These are phyloP conservation scores for Nemopilema nomurai DNA, from an alignment of 30 jellyfish, hydroid and myxozoan species.

Conservation along the genomic window DNA sequence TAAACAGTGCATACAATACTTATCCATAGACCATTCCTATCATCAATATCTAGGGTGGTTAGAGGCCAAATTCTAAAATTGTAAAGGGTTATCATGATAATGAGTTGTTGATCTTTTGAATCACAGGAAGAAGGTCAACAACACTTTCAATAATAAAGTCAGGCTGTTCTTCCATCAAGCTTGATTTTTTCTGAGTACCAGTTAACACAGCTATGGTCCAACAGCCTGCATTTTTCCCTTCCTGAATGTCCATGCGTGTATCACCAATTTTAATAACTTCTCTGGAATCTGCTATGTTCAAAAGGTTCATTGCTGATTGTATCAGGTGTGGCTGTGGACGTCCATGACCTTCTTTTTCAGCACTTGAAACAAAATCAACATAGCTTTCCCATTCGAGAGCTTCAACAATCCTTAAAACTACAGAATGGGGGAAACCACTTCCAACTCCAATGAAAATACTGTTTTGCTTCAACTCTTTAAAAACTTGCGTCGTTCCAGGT, in stretches of 20 bases:
- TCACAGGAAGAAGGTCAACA: conserved; percentile 14
- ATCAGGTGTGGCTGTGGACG: conserved; percentile 64
- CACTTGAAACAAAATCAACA: conserved; percentile 64
- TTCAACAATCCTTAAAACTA: conserved; percentile 26
- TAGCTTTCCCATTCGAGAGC: conserved; percentile 30
- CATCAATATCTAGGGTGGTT: too few relatives aligned
- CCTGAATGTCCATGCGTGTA: conserved; percentile 48
- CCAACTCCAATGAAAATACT: conserved; percentile 55
- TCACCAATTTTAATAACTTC: conserved; percentile 60
- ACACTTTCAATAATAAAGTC: conserved; percentile 53
- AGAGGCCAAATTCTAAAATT: too few relatives aligned
- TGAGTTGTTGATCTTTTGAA: neutral
- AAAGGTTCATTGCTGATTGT: conserved; percentile 36
- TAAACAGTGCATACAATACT: neutral
- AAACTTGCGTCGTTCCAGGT: conserved; percentile 56
- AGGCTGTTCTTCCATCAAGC: conserved; percentile 28
- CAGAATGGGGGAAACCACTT: conserved; percentile 66
- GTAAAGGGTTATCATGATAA: neutral
- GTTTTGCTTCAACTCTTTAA: neutral
- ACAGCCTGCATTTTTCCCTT: conserved; percentile 71
- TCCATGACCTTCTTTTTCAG: conserved; percentile 59
- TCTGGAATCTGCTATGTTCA: conserved; percentile 20
- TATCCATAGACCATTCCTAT: too few relatives aligned
- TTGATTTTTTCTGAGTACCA: conserved; percentile 44
- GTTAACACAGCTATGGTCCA: conserved; percentile 63